Percentiles rank a stretch among this genome's conserved stretches.
Conservation (phyloP, 2,113 vertebrate genomes). For the Poicephalus gulielmi region DNA sequence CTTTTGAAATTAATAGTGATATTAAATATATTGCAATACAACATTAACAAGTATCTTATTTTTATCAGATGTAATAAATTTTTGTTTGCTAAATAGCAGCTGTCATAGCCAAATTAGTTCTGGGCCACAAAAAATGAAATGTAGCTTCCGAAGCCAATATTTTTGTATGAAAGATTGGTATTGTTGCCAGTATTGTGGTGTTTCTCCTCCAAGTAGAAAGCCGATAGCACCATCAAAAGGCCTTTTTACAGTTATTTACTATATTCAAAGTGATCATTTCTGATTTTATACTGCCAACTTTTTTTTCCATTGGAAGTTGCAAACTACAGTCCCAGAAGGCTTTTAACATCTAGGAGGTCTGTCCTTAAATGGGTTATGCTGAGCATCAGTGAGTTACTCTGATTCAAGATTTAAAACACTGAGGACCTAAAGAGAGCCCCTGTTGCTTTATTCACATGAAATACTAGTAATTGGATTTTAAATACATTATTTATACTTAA, state of each 20-base stretch:
- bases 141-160: neutral
- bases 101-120: neutral
- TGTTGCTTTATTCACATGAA: neutral
- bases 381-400: neutral
- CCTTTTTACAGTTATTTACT: neutral
- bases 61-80: neutral
- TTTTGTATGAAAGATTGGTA: neutral
- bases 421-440: neutral
- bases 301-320: neutral
- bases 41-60: neutral
- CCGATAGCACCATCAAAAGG: neutral
- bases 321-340: neutral
- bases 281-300: neutral
- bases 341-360: neutral
- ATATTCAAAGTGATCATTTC: neutral
- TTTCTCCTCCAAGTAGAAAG: slow-evolving; percentile 13
- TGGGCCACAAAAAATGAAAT: neutral
- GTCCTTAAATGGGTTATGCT: neutral
- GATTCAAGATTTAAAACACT: neutral
- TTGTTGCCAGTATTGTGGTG: neutral
- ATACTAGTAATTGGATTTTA: neutral
- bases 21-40: neutral
- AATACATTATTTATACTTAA: neutral
- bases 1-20: neutral
- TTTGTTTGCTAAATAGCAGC: slow-evolving; percentile 15